Evolutionary conservation across 2,888 invertebrate species (phyloP).

Genomic region (Xestia ashworthii): DNA sequence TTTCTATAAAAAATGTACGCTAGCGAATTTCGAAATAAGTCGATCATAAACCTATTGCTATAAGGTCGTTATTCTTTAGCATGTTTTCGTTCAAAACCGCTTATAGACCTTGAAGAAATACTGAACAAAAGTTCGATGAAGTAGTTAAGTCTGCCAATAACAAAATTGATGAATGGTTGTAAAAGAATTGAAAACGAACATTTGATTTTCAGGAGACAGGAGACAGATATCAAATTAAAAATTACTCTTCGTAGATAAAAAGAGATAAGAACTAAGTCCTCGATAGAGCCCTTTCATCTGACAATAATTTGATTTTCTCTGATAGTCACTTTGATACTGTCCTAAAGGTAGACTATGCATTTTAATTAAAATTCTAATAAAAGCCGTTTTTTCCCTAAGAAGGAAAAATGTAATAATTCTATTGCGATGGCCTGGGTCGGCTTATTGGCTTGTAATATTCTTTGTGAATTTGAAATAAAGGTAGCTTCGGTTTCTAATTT

Average conservation of each 20-base stretch:
- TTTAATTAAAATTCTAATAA: slow-evolving; percentile 67
- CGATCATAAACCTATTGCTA: no score
- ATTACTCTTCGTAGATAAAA: slow-evolving; percentile 33
- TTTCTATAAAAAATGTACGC: no score
- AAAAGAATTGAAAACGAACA: slow-evolving; percentile 12
- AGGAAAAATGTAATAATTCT: slow-evolving; percentile 13
- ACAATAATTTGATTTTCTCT: slow-evolving; percentile 63
- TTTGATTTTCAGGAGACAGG: background rate
- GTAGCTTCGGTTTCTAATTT: background rate
- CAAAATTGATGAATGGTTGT: slow-evolving; percentile 7
- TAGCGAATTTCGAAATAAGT: no score
- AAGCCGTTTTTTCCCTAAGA: slow-evolving; percentile 29
- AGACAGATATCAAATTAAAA: slow-evolving; percentile 30
- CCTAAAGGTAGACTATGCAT: slow-evolving; percentile 52
- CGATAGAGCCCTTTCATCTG: slow-evolving; percentile 46
- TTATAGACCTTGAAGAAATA: background rate
- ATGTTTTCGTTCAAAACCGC: no score
- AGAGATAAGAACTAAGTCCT: slow-evolving; percentile 41
- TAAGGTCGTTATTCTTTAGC: no score
- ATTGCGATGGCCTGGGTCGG: background rate
- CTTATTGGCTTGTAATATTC: slow-evolving; percentile 24
- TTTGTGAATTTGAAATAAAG: slow-evolving; percentile 4
- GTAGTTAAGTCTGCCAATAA: background rate
- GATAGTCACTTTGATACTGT: slow-evolving; percentile 48
- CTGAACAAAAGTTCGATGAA: background rate